phyloP scores from a whole-genome alignment of 2,797 vertebrate species.

The Pipistrellus pipistrellus region DNA sequence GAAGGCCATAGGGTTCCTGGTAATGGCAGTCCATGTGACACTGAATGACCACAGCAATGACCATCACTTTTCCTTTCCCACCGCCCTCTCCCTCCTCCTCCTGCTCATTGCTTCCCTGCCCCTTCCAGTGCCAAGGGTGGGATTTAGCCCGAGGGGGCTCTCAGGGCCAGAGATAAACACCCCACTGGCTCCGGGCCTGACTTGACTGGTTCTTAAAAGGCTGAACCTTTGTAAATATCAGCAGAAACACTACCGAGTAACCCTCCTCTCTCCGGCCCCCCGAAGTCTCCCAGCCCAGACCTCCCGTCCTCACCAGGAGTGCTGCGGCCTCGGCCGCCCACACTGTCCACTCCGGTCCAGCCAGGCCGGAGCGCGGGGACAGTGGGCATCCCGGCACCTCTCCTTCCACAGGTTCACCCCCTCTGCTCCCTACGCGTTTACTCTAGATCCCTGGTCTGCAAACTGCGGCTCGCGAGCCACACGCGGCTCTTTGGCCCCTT shows the following conservation, averaged over 20 bases:
- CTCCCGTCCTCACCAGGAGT: not conserved
- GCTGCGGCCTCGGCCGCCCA: not conserved
- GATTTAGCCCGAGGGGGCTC: not conserved
- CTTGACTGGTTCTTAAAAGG: not conserved
- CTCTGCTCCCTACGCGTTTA: not conserved
- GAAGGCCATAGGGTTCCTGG: not conserved
- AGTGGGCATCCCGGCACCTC: no score
- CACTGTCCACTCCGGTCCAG: not conserved
- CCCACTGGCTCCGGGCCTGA: not conserved
- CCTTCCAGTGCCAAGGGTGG: not conserved
- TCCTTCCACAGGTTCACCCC: not conserved
- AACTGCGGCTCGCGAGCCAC: no score
- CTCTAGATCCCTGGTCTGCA: not conserved
- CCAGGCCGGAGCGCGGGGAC: not conserved
- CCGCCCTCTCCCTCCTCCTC: not conserved
- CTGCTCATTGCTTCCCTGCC: not conserved
- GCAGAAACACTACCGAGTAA: not conserved
- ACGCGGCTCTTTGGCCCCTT: no score
- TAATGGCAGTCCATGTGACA: not conserved
- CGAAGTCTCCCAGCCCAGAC: not conserved
- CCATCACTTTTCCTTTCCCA: not conserved
- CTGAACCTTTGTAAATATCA: not conserved
- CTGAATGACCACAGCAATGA: not conserved
- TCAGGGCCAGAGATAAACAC: not conserved
- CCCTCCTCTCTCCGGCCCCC: not conserved